phyloP scores from a whole-genome alignment of 1,140 invertebrate genomes.

The Cecropterus lyciades region DNA sequence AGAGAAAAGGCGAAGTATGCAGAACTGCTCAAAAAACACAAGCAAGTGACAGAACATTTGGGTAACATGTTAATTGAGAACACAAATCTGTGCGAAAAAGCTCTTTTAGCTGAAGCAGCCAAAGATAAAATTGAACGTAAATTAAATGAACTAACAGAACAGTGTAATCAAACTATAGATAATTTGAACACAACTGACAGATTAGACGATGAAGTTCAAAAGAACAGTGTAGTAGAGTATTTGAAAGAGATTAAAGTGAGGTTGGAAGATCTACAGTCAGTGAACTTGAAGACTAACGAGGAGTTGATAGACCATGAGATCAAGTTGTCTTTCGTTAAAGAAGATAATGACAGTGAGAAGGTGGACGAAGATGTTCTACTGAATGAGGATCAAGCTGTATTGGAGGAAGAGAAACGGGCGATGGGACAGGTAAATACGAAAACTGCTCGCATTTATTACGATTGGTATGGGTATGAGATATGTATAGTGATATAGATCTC shows the following conservation, averaged over 20 bases:
- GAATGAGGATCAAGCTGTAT: conserved; percentile 84
- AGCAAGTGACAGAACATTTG: conserved; percentile 85
- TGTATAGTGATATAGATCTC: no score
- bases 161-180: conserved; percentile 85
- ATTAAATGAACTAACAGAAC: conserved; percentile 86
- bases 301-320: conserved; percentile 85
- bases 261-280: conserved; percentile 84
- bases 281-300: conserved; percentile 82
- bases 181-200: conserved; percentile 69
- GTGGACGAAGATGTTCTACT: conserved; percentile 58
- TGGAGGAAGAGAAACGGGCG: conserved; percentile 87
- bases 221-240: conserved; percentile 78
- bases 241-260: conserved; percentile 77
- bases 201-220: conserved; percentile 57
- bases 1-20: conserved; percentile 77
- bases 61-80: conserved; percentile 86
- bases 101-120: conserved; percentile 86
- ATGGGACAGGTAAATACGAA: conserved; percentile 85
- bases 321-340: conserved; percentile 69
- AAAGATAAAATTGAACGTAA: conserved; percentile 88
- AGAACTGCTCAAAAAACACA: conserved; percentile 85
- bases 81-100: conserved; percentile 86
- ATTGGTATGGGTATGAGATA: no score
- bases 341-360: conserved; percentile 59
- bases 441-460: no score